Evolutionary conservation across 2,888 invertebrate species (phyloP), one percentile per base, ranked within the genome.

Genomic region (Mechanitis mazaeus): DNA sequence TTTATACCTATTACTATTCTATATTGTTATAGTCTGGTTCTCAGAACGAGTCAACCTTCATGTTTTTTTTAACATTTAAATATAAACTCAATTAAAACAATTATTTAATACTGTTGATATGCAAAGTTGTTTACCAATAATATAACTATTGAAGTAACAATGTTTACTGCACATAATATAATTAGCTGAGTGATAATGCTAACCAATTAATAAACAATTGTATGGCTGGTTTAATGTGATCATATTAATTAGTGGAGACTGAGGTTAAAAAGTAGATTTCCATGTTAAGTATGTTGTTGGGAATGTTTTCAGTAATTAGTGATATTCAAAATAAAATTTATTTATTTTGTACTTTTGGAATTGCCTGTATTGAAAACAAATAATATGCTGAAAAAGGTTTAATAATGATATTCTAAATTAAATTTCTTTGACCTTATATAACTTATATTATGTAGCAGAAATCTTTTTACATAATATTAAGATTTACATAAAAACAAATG

Each of bases 151-250:
- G 31, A 50, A 42, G 42, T 31, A 35, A 35, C 6, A 35, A 9
- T 50, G 50, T 50, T 50, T 50, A 50, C 50, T 31, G 31, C 28
- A 31, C 3, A 31, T 31, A 50, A 50, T 31, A 50, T 31, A 31
- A 50, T 50, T 50, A 31, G 28, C 31, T 2, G 31, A 35, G 7
- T 4, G 50, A 50, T 50, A 50, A 50, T 50, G 50, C 50, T 6
- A 50, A 31, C 50, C 50, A 50, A 50, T 50, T 50, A 50, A 50
- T 50, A 31, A 50, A 50, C 31, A 50, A 50, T 50, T 3, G 2
- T 50, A 31, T 9, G 28, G 28, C 3, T 28, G 50, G 1, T 50
- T 12, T 50, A 31, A 50, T 50, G 50, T 42, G 42, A 42, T 42
- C 42, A 9, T 42, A 42, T 50, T 50, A 50, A 31, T 50, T 50